A percentile compares a stretch with the other conserved stretches of the same genome.
These are phyloP conservation scores for Microtus ochrogaster DNA, from an alignment of 2,113 vertebrate species.

Conservation along the genomic window DNA sequence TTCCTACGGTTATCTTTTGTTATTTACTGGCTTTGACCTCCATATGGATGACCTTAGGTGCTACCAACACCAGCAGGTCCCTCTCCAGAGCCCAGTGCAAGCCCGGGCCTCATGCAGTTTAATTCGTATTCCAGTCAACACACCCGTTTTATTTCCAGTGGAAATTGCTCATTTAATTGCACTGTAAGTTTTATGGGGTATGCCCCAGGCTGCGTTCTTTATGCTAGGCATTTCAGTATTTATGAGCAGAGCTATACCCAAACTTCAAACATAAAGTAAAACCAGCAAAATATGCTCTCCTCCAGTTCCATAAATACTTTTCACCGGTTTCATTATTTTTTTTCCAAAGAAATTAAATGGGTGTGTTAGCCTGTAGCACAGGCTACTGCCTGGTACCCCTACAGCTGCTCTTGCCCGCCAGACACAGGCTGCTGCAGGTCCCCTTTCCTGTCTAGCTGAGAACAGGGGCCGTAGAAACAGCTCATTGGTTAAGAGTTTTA, in stretches of 20 bases:
- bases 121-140: slow-evolving; percentile 89
- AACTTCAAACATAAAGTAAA: slow-evolving; percentile 84
- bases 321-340: slow-evolving; percentile 80
- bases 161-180: slow-evolving; percentile 91
- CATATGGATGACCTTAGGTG: slow-evolving; percentile 77
- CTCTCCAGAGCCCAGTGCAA: slow-evolving; percentile 74
- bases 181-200: slow-evolving; percentile 90
- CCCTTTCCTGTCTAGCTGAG: slow-evolving; percentile 27
- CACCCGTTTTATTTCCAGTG: slow-evolving; percentile 88
- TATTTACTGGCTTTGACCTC: slow-evolving; percentile 84
- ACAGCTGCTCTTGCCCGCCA: slow-evolving; percentile 61
- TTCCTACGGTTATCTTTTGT: slow-evolving; percentile 83
- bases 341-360: slow-evolving; percentile 78
- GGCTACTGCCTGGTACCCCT: slow-evolving; percentile 42
- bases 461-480: not conserved
- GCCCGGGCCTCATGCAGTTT: slow-evolving; percentile 79
- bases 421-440: not conserved
- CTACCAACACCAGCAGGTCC: slow-evolving; percentile 73
- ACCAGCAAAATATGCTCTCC: slow-evolving; percentile 83
- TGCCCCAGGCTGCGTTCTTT: slow-evolving; percentile 89
- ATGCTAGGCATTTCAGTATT: slow-evolving; percentile 88
- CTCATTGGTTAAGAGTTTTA: too few relatives aligned
- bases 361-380: slow-evolving; percentile 71
- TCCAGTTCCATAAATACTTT: slow-evolving; percentile 80
- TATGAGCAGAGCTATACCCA: slow-evolving; percentile 82